phyloP scores from a whole-genome alignment of 2,113 vertebrate species.

The Seriola quinqueradiata region DNA sequence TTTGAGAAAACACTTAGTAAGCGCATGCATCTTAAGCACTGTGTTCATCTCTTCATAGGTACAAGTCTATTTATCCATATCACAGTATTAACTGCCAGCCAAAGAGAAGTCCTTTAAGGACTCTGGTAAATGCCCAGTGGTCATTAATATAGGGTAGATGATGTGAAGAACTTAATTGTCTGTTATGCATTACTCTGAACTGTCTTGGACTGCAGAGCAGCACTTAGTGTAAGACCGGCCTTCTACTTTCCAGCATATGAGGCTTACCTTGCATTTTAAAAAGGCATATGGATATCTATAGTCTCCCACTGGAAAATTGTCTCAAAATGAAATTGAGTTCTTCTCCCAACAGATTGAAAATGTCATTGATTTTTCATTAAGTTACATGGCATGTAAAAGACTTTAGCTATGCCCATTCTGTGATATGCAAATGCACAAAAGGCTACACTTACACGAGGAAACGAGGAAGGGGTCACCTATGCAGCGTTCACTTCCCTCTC shows the following conservation, averaged over 20 bases:
- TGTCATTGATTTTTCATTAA: constrained; percentile 3
- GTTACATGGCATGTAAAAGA: neutral
- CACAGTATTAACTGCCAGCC: constrained; percentile 16
- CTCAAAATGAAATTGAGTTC: constrained; percentile 1
- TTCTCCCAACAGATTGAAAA: constrained; percentile 13
- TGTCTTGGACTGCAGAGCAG: neutral
- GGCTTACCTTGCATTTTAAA: constrained; percentile 16
- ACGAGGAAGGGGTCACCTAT: constrained; percentile 34
- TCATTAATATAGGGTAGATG: constrained; percentile 27
- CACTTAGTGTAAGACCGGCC: neutral
- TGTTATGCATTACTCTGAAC: neutral
- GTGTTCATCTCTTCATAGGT: constrained; percentile 35
- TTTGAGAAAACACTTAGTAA: constrained; percentile 38
- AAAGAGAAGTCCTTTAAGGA: constrained; percentile 20
- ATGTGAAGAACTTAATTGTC: constrained; percentile 14
- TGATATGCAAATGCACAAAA: constrained; percentile 43
- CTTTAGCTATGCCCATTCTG: constrained; percentile 5
- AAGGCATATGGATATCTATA: neutral
- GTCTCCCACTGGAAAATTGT: constrained; percentile 5
- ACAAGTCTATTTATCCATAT: constrained; percentile 30
- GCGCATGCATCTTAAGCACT: constrained; percentile 21
- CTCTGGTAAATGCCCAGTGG: constrained; percentile 2
- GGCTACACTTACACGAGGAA: constrained; percentile 11
- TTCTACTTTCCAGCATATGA: neutral
- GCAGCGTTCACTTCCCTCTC: constrained; percentile 21